These are phyloP conservation scores for Rotaria macrura DNA, from an alignment of 2,888 invertebrate species.

Conservation along the genomic window DNA sequence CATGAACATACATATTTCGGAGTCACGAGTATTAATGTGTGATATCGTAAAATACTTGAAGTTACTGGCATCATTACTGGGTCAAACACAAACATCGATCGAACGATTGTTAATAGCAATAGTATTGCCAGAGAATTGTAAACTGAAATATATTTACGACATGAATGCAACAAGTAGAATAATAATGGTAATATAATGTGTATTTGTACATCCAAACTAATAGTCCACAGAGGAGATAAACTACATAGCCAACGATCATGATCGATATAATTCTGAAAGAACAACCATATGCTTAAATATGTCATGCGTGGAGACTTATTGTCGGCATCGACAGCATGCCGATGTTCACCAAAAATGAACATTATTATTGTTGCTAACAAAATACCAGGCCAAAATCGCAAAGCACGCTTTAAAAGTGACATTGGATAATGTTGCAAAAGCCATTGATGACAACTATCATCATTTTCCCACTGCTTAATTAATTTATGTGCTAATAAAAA, in stretches of 20 bases:
- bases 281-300: too few relatives aligned
- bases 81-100: not conserved
- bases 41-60: not conserved
- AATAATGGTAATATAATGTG: not conserved
- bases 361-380: not conserved
- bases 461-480: not conserved
- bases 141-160: not conserved
- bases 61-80: not conserved
- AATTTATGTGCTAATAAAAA: not conserved
- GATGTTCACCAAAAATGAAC: not conserved
- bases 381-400: not conserved
- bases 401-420: not conserved
- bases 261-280: not conserved
- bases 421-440: not conserved
- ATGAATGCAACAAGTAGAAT: not conserved
- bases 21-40: not conserved
- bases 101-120: not conserved
- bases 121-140: not conserved
- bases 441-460: not conserved
- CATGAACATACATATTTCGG: not conserved
- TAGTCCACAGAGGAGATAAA: not conserved
- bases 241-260: not conserved
- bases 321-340: not conserved
- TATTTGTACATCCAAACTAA: not conserved
- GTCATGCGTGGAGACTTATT: not conserved